phyloP scores from a whole-genome alignment of 2,797 vertebrate species.

The Mastacembelus armatus region DNA sequence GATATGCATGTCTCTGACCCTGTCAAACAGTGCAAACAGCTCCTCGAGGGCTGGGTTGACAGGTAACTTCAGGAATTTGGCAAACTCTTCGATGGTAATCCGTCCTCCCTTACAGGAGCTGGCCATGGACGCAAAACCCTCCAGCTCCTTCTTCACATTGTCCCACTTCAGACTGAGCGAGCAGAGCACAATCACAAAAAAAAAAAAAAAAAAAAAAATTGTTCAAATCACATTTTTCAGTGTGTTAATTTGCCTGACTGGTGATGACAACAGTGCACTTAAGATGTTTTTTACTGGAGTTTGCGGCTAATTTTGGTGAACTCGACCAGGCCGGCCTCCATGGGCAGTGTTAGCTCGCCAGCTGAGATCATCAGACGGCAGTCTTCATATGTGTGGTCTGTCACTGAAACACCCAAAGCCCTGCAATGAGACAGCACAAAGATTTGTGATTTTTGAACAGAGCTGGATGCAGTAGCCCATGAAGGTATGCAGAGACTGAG shows the following conservation, averaged over 20 bases:
- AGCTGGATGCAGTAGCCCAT: too few species aligned
- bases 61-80: constrained; percentile 91
- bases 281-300: constrained; percentile 87
- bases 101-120: constrained; percentile 91
- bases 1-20: too few species aligned
- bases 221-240: not conserved
- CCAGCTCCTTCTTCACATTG: constrained; percentile 89
- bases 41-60: constrained; percentile 88
- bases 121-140: constrained; percentile 91
- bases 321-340: constrained; percentile 98
- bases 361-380: constrained; percentile 98
- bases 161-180: constrained; percentile 92
- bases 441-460: not conserved
- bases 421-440: constrained; percentile 72
- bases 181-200: constrained; percentile 9
- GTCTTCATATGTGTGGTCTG: constrained; percentile 98
- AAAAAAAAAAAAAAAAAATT: not conserved
- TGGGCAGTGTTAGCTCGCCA: constrained; percentile 94
- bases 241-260: too few species aligned
- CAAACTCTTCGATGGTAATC: constrained; percentile 94
- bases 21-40: constrained; percentile 94
- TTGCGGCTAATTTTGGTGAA: constrained; percentile 98
- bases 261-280: not conserved
- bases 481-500: not conserved
- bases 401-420: constrained; percentile 88